Evolutionary conservation across 2,888 invertebrate species (phyloP), one percentile per base, ranked within the genome.

Genomic region (Eristalinus aeneus): DNA sequence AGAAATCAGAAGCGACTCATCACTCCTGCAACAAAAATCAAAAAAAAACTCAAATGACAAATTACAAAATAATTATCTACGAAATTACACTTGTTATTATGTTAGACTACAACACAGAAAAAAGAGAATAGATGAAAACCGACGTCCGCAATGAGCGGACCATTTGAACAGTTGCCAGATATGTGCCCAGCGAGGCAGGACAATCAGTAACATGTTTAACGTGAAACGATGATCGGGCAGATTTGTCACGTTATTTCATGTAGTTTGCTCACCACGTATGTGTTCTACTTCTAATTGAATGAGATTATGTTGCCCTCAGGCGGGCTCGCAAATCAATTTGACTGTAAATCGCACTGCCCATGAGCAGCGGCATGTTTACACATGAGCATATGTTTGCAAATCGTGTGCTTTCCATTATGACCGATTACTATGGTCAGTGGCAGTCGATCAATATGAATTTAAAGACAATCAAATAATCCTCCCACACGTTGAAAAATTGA

Each of bases 81-180:
- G 34, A 72, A 69, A 80, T 63, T 67, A 79, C 78, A 78, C 65
- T 74, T 69, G 68, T 78, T 71, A 75, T 75, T 76, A 10, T 78
- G 53, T 74, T 65, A 78, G 46, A 74, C 77, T 72, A 71, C 46
- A 46, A 16, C 22, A 63, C 8, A 68, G 68, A 63, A 20, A 11
- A 63, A 3, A 61, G 31, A 11, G 11, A 56, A 36, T 20, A 68
- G 39, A 63, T 36, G 46, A 46, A 16, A 23, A 36, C 20, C 3
- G n/a, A 27, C 8, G 8, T 46, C 46, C 53, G 53, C 56, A 12
- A n/a, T 27, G 22, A 22, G 61, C 10, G 64, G 76, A 71, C 77
- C 63, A 78, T 61, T 86, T 86, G 86, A 86, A 78, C 36, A 34
- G 65, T 36, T 86, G 86, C 86, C 86, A 86, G 67, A 71, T 56